phyloP scores from a whole-genome alignment of 2,888 invertebrate species.

The Synanthedon myopaeformis region DNA sequence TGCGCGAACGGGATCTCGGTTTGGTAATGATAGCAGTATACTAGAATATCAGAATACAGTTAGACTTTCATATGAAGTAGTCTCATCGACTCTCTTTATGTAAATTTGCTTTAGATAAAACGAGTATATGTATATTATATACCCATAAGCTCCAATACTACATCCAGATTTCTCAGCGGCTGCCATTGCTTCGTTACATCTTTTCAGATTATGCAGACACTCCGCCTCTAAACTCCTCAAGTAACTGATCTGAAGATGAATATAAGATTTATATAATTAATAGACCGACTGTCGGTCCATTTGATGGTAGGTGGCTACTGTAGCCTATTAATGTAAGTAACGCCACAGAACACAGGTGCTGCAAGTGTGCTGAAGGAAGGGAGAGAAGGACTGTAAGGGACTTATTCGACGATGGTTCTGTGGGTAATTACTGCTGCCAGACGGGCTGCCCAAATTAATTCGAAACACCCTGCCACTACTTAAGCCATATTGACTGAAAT shows the following conservation, averaged over 20 bases:
- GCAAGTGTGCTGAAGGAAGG: no score
- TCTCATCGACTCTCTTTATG: neutral
- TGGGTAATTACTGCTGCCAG: no score
- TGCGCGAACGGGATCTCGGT: slow-evolving; percentile 21
- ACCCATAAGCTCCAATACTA: slow-evolving; percentile 31
- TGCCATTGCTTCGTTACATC: slow-evolving; percentile 19
- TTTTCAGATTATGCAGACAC: slow-evolving; percentile 32
- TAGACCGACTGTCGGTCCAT: no score
- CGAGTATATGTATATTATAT: neutral
- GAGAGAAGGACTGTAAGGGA: no score
- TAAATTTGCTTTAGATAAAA: neutral
- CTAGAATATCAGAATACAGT: slow-evolving; percentile 14
- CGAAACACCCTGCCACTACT: no score
- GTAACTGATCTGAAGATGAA: slow-evolving; percentile 28
- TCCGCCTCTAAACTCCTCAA: slow-evolving; percentile 46
- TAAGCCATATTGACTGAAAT: no score
- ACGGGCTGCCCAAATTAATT: no score
- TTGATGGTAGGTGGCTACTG: no score
- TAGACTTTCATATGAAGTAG: neutral
- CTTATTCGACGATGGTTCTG: no score
- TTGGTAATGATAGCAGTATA: slow-evolving; percentile 32
- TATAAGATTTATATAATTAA: no score
- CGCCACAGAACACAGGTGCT: no score
- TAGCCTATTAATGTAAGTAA: no score
- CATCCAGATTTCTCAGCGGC: slow-evolving; percentile 33